Evolutionary conservation across 2,797 vertebrate species (phyloP).

Genomic region (Spatula clypeata): DNA sequence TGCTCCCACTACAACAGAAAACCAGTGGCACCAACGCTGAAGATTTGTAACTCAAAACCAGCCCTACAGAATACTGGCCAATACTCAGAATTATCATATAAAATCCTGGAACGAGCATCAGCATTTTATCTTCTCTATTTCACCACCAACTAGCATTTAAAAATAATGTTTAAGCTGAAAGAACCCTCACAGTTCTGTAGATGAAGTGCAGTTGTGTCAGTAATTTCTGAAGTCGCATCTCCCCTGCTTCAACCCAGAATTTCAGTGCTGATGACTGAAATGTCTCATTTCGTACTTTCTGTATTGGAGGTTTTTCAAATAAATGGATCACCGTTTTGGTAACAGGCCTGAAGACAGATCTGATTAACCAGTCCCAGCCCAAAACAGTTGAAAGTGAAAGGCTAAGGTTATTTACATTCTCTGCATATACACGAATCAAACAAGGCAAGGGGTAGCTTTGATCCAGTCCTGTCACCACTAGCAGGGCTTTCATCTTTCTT

Average conservation of each 20-base stretch:
- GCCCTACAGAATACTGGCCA: background rate
- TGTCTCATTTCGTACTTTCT: background rate
- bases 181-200: background rate
- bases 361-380: constrained; percentile 30
- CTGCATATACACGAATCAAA: background rate
- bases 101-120: background rate
- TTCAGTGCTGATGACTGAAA: background rate
- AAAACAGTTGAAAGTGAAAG: background rate
- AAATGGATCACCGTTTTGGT: constrained; percentile 13
- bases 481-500: background rate
- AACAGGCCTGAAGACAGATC: constrained; percentile 46
- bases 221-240: background rate
- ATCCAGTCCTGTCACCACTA: background rate
- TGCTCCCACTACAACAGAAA: background rate
- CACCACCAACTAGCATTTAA: background rate
- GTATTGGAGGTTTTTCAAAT: background rate
- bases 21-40: rapidly evolving
- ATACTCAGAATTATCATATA: rapidly evolving
- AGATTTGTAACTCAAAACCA: background rate
- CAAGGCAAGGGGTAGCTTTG: background rate
- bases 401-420: background rate
- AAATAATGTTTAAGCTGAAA: background rate
- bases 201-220: background rate
- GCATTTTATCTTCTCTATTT: background rate
- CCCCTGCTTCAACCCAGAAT: background rate